These are phyloP conservation scores for Todus mexicanus DNA, from an alignment of 2,797 vertebrate genomes.

Conservation along the genomic window DNA sequence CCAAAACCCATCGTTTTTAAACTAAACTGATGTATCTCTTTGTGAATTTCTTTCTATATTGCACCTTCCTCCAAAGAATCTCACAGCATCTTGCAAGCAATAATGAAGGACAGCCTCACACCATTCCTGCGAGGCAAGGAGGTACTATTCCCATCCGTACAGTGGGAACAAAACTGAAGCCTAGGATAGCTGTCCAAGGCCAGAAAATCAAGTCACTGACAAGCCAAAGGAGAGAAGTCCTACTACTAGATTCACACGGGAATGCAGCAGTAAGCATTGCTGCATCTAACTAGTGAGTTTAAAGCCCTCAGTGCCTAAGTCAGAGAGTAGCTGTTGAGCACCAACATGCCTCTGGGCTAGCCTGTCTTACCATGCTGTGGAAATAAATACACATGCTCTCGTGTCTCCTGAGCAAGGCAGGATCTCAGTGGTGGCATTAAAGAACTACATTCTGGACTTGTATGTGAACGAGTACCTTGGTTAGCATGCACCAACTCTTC, in stretches of 20 bases:
- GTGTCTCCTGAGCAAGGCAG: background rate
- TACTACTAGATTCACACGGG: background rate
- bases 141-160: background rate
- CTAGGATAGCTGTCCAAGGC: background rate
- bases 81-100: conserved; percentile 19
- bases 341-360: background rate
- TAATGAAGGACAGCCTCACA: conserved; percentile 3
- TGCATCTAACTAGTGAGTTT: background rate
- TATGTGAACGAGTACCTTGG: background rate
- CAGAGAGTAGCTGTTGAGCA: background rate
- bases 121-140: background rate
- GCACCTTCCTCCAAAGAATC: conserved; percentile 30
- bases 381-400: background rate
- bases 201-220: background rate
- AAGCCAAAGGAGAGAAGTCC: background rate
- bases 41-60: background rate
- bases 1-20: background rate
- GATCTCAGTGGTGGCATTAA: background rate
- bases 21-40: background rate
- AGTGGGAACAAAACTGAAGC: background rate
- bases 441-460: background rate
- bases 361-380: background rate
- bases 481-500: background rate
- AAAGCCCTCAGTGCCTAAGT: background rate
- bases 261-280: background rate